Base-by-base conservation (phyloP, 2,888 invertebrate species). In the Emmelina monodactyla region DNA sequence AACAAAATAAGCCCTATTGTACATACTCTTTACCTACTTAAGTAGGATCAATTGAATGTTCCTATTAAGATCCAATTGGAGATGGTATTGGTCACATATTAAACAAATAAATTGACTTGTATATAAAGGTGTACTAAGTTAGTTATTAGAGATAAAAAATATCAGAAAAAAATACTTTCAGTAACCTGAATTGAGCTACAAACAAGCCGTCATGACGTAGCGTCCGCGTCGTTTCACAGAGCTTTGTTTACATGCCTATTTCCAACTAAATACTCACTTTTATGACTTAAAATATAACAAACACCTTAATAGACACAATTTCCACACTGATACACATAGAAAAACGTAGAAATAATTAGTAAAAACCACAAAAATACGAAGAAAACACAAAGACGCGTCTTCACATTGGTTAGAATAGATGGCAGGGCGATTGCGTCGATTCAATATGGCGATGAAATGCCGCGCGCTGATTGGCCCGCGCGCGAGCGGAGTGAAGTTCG, bases 401-500 rank as follows among this genome's bases (percentile, higher is more conserved):
- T 58, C 49, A 47, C 63, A 60, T 68, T 61, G 45, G 60, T 66
- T 67, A 46, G 46, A 54, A 50, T 56, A 75, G 79, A 62, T 64
- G 71, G 72, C 72, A 61, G 57, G 50, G 49, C 53, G 39, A 53
- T 62, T 58, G 63, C 51, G 43, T 50, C 49, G 57, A 29, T 69
- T 64, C 78, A 80, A 80, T 70, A 80, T 81, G 81, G 81, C 81
- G 76, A 72, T 70, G 62, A 49, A 41, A 53, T 46, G 51, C 50
- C 44, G 57, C 49, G 45, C 57, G 49, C 42, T 57, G 50, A 76
- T 76, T 75, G 75, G 79, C 42, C 52, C 49, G 34, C 43, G 47
- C 47, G 43, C 51, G 57, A 62, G 47, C 53, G 62, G 41, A 44
- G 47, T 70, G 75, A 75, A 76, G 76, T 78, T 78, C 58, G 64